These are phyloP conservation scores for Saguinus imperator DNA, from an alignment of 2,113 vertebrate genomes.

Conservation along the genomic window DNA sequence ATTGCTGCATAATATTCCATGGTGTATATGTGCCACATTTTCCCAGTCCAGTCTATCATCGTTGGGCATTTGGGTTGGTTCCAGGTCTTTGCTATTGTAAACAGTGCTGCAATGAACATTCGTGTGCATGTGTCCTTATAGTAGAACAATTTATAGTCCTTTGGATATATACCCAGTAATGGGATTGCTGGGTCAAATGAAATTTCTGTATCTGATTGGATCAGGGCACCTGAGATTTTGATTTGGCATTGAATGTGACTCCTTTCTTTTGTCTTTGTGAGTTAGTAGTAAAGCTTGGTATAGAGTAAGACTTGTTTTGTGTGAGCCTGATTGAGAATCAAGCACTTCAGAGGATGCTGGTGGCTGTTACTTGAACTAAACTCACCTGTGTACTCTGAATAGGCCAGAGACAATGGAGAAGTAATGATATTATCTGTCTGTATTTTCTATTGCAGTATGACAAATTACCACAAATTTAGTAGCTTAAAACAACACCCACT, in stretches of 20 bases:
- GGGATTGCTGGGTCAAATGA: too few relatives aligned
- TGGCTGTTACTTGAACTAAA: not conserved
- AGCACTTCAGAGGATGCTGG: not conserved
- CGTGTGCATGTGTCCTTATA: too few relatives aligned
- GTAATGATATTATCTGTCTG: not conserved
- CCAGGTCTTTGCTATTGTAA: too few relatives aligned
- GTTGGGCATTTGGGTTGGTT: too few relatives aligned
- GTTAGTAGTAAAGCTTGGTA: not conserved
- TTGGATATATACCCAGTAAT: too few relatives aligned
- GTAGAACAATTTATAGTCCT: too few relatives aligned
- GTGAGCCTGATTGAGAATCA: not conserved
- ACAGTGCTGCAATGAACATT: too few relatives aligned
- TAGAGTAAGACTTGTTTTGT: not conserved
- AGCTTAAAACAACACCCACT: not conserved
- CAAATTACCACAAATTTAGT: not conserved
- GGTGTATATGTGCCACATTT: too few relatives aligned
- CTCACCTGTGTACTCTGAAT: not conserved
- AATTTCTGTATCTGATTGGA: not conserved
- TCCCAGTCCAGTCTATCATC: too few relatives aligned
- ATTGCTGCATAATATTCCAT: too few relatives aligned
- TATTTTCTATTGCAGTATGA: not conserved
- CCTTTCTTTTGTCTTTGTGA: not conserved
- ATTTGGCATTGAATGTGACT: not conserved
- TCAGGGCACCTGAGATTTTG: not conserved
- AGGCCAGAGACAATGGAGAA: not conserved